These are phyloP conservation scores for Sebastes alutus DNA, from an alignment of 2,797 vertebrate genomes.

Conservation along the genomic window DNA sequence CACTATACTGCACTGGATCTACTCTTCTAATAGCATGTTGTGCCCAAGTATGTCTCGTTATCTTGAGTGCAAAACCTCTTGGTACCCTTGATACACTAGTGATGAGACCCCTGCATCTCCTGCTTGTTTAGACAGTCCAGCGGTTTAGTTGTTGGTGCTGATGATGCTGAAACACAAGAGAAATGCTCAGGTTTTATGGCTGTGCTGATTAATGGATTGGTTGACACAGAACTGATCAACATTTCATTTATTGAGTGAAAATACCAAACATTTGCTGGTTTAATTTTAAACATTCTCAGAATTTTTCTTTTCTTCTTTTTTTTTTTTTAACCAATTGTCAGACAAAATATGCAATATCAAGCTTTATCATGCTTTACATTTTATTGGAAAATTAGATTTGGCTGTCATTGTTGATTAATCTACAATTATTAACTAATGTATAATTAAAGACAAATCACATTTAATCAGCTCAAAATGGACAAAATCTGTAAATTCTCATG, in stretches of 20 bases:
- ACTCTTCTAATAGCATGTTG: not conserved
- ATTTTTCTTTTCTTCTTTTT: not conserved
- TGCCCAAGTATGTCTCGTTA: conserved; percentile 1
- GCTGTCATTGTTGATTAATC: not conserved
- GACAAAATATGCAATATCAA: not conserved
- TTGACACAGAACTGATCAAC: not conserved
- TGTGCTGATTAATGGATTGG: not conserved
- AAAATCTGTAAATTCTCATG: not conserved
- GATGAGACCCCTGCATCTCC: not conserved
- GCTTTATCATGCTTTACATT: not conserved
- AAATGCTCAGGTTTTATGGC: not conserved
- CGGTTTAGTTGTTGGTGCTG: not conserved
- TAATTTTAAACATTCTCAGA: not conserved
- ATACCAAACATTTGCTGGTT: not conserved
- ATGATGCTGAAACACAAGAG: not conserved
- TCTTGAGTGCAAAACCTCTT: not conserved
- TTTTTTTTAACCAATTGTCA: not conserved
- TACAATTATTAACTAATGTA: not conserved
- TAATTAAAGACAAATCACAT: not conserved
- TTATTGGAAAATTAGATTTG: not conserved
- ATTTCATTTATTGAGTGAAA: not conserved
- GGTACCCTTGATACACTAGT: not conserved
- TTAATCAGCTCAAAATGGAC: not conserved
- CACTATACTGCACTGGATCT: conserved; percentile 7
- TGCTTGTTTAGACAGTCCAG: not conserved